phyloP scores from a whole-genome alignment of 2,888 invertebrate species.

The Eupithecia inturbata region DNA sequence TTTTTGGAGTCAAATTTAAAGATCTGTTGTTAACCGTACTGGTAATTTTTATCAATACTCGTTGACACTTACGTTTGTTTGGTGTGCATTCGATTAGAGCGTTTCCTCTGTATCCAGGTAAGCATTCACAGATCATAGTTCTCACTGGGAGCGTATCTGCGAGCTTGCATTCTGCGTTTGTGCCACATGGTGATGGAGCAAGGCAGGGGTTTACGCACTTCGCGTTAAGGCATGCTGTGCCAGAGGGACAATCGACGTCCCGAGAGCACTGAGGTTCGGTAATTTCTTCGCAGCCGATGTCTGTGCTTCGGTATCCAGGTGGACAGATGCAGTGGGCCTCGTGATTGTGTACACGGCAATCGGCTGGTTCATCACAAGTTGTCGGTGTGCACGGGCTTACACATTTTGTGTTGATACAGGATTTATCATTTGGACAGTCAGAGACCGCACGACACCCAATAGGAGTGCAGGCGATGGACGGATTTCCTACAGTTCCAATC shows the following conservation, averaged over 20 bases:
- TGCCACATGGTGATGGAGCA: slow-evolving; percentile 91
- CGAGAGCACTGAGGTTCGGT: slow-evolving; percentile 87
- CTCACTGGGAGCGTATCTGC: slow-evolving; percentile 92
- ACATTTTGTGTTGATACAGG: slow-evolving; percentile 92
- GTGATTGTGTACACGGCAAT: slow-evolving; percentile 91
- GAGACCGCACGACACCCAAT: slow-evolving; percentile 91
- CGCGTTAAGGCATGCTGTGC: slow-evolving; percentile 91
- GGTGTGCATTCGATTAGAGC: slow-evolving; percentile 90
- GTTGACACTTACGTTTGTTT: slow-evolving; percentile 87
- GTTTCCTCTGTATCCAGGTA: slow-evolving; percentile 93
- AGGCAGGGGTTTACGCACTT: slow-evolving; percentile 94
- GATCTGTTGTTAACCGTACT: neutral
- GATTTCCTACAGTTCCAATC: slow-evolving; percentile 92
- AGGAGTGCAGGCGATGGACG: slow-evolving; percentile 89
- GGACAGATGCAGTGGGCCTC: slow-evolving; percentile 92
- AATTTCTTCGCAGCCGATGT: slow-evolving; percentile 85
- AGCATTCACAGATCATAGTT: slow-evolving; percentile 95
- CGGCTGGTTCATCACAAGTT: slow-evolving; percentile 88
- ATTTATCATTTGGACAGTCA: slow-evolving; percentile 91
- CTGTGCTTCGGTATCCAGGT: slow-evolving; percentile 87
- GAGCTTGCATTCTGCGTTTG: slow-evolving; percentile 90
- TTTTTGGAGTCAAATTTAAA: neutral
- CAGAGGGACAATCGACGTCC: slow-evolving; percentile 92
- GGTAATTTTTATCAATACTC: neutral
- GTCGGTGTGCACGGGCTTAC: slow-evolving; percentile 89